phyloP scores from a whole-genome alignment of 1,140 invertebrate species.

The Hestina assimilis region DNA sequence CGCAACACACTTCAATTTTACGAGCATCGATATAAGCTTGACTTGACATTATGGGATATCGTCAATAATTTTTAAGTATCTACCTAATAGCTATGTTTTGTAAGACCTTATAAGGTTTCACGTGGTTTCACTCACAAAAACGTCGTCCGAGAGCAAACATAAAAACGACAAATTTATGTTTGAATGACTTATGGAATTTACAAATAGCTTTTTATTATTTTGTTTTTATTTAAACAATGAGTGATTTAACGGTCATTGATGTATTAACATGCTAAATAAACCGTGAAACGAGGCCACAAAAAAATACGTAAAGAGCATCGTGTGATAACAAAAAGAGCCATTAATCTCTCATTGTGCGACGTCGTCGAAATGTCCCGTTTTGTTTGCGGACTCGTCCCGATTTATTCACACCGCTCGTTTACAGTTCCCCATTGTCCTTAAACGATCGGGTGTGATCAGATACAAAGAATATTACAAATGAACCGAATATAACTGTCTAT shows the following conservation, averaged over 20 bases:
- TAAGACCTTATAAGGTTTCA: constrained; percentile 25
- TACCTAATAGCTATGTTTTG: constrained; percentile 43
- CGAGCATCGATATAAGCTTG: constrained; percentile 49
- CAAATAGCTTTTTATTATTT: constrained; percentile 41
- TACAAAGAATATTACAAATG: constrained; percentile 63
- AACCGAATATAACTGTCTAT: constrained; percentile 62
- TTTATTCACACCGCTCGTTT: constrained; percentile 54
- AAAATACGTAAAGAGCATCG: constrained; percentile 69
- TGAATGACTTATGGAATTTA: constrained; percentile 22
- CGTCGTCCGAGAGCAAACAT: not conserved
- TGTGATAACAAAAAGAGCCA: constrained; percentile 70
- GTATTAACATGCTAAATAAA: constrained; percentile 63
- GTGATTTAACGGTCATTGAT: constrained; percentile 65
- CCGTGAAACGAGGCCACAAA: constrained; percentile 73
- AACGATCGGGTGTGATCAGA: constrained; percentile 69
- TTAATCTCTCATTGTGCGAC: constrained; percentile 74
- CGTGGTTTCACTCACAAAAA: not conserved
- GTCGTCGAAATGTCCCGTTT: constrained; percentile 56
- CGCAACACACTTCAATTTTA: constrained; percentile 64
- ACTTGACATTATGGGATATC: constrained; percentile 52
- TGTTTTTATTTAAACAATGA: constrained; percentile 44
- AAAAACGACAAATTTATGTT: constrained; percentile 13
- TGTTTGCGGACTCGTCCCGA: constrained; percentile 69
- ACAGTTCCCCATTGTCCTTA: constrained; percentile 59
- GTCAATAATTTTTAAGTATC: constrained; percentile 63